Conservation (phyloP, 1,140 invertebrate species). For the Phortica variegata region DNA sequence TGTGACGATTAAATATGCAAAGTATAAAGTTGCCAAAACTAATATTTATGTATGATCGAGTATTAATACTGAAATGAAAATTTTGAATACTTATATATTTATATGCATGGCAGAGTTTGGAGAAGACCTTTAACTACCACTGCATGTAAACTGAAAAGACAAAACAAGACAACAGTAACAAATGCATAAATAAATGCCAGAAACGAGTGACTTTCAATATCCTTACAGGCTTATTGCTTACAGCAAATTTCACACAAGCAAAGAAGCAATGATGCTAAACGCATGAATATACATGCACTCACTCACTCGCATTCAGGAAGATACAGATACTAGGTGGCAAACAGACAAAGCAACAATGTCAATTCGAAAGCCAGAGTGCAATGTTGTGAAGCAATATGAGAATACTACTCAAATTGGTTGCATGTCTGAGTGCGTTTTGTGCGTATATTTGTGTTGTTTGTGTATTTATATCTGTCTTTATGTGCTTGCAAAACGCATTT, state of each 20-base stretch:
- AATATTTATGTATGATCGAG: no score
- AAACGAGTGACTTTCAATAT: slow-evolving; percentile 54
- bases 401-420: slow-evolving; percentile 23
- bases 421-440: slow-evolving; percentile 48
- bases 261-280: slow-evolving; percentile 1
- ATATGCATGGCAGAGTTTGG: no score
- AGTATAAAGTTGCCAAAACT: no score
- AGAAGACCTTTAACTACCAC: no score
- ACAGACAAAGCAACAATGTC: not conserved
- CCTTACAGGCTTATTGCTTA: slow-evolving; percentile 53
- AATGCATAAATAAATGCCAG: slow-evolving; percentile 55
- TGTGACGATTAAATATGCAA: no score
- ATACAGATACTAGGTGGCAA: not conserved
- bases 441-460: not conserved
- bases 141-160: no score
- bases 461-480: not conserved
- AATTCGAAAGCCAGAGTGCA: not conserved
- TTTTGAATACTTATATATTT: no score
- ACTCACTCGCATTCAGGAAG: slow-evolving; percentile 15
- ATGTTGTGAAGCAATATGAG: slow-evolving; percentile 16
- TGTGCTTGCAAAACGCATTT: slow-evolving; percentile 38
- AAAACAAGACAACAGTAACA: no score
- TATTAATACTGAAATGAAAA: no score
- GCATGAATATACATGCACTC: slow-evolving; percentile 2
- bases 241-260: slow-evolving; percentile 51